Evolutionary conservation across 2,797 vertebrate genomes (phyloP), one percentile per base, ranked within the genome.

Genomic region (Falco berigora): DNA sequence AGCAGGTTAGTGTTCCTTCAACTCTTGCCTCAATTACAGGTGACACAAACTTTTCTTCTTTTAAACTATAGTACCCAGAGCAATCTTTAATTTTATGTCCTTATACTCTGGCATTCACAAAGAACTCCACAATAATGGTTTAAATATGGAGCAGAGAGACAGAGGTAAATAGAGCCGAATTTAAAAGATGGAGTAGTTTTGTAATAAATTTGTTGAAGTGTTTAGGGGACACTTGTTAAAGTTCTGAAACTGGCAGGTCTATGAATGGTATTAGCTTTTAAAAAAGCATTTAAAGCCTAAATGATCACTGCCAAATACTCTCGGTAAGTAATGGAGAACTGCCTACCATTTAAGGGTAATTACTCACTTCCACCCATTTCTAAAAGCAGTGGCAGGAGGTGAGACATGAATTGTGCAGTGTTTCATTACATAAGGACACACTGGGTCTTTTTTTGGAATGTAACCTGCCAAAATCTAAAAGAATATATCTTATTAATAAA

Each of bases 401-500:
- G 84, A 97, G 95, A 92, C 59, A 69, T 84, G 69, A 83, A 59
- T 88, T 96, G 76, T 90, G 32, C 61, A 89, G 81, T 18, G 58
- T 71, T 96, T 82, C 87, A 95, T 94, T 96, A 93, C 67, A 72
- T 80, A 76, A 97, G 58, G 67, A 95, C 24, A 12, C 61, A 58
- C 4, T 47, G 49, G 52, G 44, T 58, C 52, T 75, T 81, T 96
- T 94, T 95, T 85, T 87, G 42, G 61, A 96, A 95, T 34, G 53
- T 80, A 96, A 96, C 78, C 78, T 96, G 88, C 42, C 93, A 90
- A 97, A 96, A 59, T 62, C 61, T 79, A 59, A 34, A 95, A 85
- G 62, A 96, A 95, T 90, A n/a, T 66, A 82, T 94, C 87, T 88
- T 74, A 95, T 90, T 94, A 90, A 86, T 88, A 94, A 95, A 77